A percentile compares a stretch with the other conserved stretches of the same genome.
phyloP scores from a whole-genome alignment of 2,888 invertebrate species.

The Agrochola lota region DNA sequence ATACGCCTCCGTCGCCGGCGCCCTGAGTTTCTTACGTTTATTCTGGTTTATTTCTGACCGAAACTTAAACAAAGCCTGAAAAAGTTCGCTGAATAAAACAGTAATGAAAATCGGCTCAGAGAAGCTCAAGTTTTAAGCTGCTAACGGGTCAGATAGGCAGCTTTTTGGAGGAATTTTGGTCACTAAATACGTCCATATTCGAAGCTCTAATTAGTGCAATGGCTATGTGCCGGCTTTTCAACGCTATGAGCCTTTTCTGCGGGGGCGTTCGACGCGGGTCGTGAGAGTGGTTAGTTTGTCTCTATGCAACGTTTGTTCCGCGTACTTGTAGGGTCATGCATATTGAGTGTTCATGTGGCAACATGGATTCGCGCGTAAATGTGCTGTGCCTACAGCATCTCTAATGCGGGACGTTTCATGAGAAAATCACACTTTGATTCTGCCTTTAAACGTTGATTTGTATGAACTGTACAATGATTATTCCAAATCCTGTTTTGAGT shows the following conservation, averaged over 20 bases:
- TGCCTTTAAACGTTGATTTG: background rate
- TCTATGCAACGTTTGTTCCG: conserved; percentile 5
- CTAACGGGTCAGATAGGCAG: conserved; percentile 36
- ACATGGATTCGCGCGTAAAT: conserved; percentile 36
- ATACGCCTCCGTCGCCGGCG: conserved; percentile 4
- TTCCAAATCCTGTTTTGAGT: background rate
- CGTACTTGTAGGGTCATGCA: conserved; percentile 28
- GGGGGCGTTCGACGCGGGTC: conserved; percentile 15
- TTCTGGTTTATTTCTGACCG: conserved; percentile 28
- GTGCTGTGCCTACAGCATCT: conserved; percentile 11
- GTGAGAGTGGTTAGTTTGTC: conserved; percentile 9
- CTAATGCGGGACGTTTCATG: background rate
- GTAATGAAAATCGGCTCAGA: conserved; percentile 55
- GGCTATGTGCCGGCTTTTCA: conserved; percentile 22
- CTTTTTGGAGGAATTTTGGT: conserved; percentile 42
- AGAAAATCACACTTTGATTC: background rate
- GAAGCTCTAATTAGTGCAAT: conserved; percentile 30
- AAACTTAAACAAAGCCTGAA: conserved; percentile 24
- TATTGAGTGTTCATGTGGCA: conserved; percentile 42
- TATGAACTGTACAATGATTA: too few species aligned
- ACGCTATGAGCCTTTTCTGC: conserved; percentile 40
- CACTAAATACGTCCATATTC: conserved; percentile 42
- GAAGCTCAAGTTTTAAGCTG: conserved; percentile 51
- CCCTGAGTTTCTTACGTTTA: conserved; percentile 12
- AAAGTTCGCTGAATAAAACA: conserved; percentile 43